Base-by-base conservation (phyloP, 2,888 invertebrate genomes). In the Barypeithes pellucidus region DNA sequence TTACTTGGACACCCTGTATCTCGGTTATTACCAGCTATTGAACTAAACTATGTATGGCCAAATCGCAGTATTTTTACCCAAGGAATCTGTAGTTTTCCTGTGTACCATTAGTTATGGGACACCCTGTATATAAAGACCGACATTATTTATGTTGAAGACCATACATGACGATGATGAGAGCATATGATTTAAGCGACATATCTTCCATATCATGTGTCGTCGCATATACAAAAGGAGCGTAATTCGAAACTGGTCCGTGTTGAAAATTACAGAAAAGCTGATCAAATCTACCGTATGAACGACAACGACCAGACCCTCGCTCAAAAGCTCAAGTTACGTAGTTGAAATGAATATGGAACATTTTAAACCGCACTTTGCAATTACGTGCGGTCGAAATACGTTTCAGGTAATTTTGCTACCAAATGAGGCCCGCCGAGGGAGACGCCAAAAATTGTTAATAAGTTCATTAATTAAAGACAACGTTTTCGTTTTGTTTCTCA, bases 241-340 rank as follows among this genome's bases (percentile, higher is more conserved):
- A 82, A 82, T 81, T 80, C 71, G 81, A 82, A 76, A 75, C 76
- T 54, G 75, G 75, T 74, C 79, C 79, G 81, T 81, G 82, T 80
- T 79, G 79, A 83, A 84, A 84, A 84, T 84, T 84, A 82, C 84
- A 84, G 84, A 84, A 84, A 84, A 85, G 84, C 84, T 84, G 84
- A 84, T 84, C 84, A 85, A 85, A 85, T 85, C 84, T 83, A 84
- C 82, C 82, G 84, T 82, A 83, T 84, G 83, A 85, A 84, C 81
- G 83, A 80, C 68, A 63, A 50, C 67, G 67, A 50, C 59, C 57
- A 41, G 43, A 54, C 73, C 68, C 73, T 73, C 68, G 68, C 20
- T 68, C 50, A 73, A 68, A 63, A 59, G 73, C 33, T 57, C 54
- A 57, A 57, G 33, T 57, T 57, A 33, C 54, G 33, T 57, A 11